Conservation (phyloP, 1,140 invertebrate genomes). For the Drosophila guanche region DNA sequence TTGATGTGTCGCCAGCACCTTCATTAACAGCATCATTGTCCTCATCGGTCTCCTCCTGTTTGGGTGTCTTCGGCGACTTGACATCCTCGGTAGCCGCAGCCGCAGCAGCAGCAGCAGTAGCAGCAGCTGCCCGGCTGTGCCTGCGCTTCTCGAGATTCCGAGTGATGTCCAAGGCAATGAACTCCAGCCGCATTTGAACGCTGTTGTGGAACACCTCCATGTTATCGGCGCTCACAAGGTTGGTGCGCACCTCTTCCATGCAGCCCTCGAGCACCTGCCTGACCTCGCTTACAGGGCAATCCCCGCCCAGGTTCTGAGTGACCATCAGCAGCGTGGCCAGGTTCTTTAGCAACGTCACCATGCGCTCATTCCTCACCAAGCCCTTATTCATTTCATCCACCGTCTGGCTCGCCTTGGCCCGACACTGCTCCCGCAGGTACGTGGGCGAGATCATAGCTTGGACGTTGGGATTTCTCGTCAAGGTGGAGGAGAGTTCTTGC, state of each 20-base stretch:
- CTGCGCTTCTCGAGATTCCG: constrained; percentile 46
- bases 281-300: constrained; percentile 91
- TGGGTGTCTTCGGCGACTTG: constrained; percentile 8
- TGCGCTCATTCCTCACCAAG: constrained; percentile 86
- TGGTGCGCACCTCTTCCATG: constrained; percentile 93
- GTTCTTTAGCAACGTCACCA: constrained; percentile 92
- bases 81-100: neutral
- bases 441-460: constrained; percentile 94
- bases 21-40: neutral
- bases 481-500: constrained; percentile 93
- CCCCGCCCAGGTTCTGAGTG: constrained; percentile 95
- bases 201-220: constrained; percentile 93
- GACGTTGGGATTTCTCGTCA: constrained; percentile 94
- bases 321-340: constrained; percentile 96
- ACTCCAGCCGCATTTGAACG: constrained; percentile 96
- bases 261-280: constrained; percentile 96
- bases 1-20: neutral
- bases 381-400: constrained; percentile 90
- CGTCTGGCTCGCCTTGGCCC: constrained; percentile 91
- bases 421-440: constrained; percentile 93
- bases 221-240: constrained; percentile 89
- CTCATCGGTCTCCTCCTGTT: constrained; percentile 13
- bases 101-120: too few relatives aligned
- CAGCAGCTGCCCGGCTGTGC: constrained; percentile 4
- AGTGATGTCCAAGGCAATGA: constrained; percentile 89